Percentiles rank a stretch among this genome's conserved stretches.
Evolutionary conservation across 2,113 vertebrate species (phyloP).

Genomic region (Columba livia): DNA sequence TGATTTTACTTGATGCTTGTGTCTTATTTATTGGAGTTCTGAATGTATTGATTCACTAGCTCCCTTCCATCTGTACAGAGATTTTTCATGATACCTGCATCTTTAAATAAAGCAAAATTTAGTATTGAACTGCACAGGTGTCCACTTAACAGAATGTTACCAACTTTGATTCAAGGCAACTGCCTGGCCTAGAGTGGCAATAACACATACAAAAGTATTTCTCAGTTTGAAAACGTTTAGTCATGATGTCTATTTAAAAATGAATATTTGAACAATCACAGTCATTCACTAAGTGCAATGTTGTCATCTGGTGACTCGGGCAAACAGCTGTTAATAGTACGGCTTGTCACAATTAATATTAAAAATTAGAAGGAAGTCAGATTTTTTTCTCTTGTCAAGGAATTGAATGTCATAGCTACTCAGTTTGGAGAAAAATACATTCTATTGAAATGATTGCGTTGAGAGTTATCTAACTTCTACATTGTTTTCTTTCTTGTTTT

Average conservation of each 20-base stretch:
- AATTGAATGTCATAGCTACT: background rate
- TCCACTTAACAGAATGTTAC: background rate
- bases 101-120: background rate
- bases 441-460: background rate
- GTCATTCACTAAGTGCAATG: accelerated
- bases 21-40: background rate
- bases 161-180: background rate
- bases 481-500: background rate
- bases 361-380: background rate
- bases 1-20: background rate
- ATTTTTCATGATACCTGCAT: background rate
- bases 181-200: background rate
- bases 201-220: background rate
- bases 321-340: background rate
- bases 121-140: background rate
- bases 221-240: background rate
- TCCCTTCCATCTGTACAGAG: background rate
- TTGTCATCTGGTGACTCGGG: background rate
- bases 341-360: background rate
- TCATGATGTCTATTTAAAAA: background rate
- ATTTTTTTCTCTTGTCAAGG: background rate
- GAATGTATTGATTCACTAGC: background rate
- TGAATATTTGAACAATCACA: accelerated
- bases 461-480: background rate
- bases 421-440: background rate